Evolutionary conservation across 1,140 invertebrate genomes (phyloP).

Genomic region (Parapsyche elsis): DNA sequence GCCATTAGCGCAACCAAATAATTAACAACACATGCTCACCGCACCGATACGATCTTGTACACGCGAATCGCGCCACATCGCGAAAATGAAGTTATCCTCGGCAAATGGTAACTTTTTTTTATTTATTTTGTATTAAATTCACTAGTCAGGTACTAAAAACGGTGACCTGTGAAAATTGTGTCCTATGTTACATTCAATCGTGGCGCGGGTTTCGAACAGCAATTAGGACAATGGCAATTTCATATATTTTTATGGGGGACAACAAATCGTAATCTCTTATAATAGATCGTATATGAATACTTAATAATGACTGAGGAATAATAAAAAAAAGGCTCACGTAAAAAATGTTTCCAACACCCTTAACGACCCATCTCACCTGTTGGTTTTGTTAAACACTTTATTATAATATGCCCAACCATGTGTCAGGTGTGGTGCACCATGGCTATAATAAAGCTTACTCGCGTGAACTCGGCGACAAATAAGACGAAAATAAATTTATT

Average conservation of each 20-base stretch:
- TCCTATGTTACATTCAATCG: too few relatives aligned
- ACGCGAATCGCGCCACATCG: constrained; percentile 1
- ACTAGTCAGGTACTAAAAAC: too few relatives aligned
- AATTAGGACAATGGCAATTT: constrained; percentile 20
- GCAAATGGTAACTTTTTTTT: not conserved
- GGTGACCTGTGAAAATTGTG: too few relatives aligned
- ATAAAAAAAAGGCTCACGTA: constrained; percentile 29
- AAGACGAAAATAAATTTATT: constrained; percentile 6
- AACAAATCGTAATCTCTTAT: constrained; percentile 43
- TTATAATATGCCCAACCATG: constrained; percentile 41
- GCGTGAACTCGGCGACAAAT: not conserved
- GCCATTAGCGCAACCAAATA: not conserved
- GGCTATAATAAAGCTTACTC: constrained; percentile 8
- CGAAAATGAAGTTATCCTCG: not conserved
- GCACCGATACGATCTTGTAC: not conserved
- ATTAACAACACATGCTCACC: constrained; percentile 3
- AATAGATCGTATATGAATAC: constrained; percentile 40
- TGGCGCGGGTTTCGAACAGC: not conserved
- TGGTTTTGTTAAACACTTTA: constrained; percentile 53
- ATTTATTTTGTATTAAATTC: not conserved
- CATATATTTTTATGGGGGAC: constrained; percentile 35
- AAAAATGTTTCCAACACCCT: constrained; percentile 46
- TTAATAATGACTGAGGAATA: constrained; percentile 29
- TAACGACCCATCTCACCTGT: constrained; percentile 50
- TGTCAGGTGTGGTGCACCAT: constrained; percentile 25